Base-by-base conservation (phyloP, 1,140 invertebrate species). In the Holcopasites calliopsidis region DNA sequence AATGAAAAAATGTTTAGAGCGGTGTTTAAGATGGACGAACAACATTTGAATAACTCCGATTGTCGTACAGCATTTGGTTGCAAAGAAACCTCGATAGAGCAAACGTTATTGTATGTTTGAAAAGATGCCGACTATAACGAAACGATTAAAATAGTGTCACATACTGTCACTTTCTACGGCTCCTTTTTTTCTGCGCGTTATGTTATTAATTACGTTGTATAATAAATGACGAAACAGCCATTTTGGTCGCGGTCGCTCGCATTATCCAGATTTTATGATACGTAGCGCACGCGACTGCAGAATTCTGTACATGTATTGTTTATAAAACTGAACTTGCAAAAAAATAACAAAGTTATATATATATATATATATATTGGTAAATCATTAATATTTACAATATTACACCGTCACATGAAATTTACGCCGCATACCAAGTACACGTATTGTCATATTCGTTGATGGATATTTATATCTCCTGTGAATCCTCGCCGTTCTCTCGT, bases 21-120 rank as follows among this genome's bases (percentile, higher is more conserved):
- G 49, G 62, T 35, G 10, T 73, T n/a, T 13, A 66, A 73, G 61
- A 73, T 66, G 71, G 71, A 47, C 28, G 61, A 55, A 73, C 60
- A 23, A 33, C 38, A 49, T 54, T 49, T 42, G 21, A 71, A 21
- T 62, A 50, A 50, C 47, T 71, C n/a, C 50, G 64, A 72, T 64
- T 72, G 31, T 52, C 44, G n/a, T n/a, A 35, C 35, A 26, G 4
- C 13, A 40, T 71, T 71, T 33, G 50, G 6, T 50, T 23, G n/a
- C 10, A 23, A 38, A 47, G n/a, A n/a, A 33, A 49, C 38, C 40
- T 62, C 21, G 3, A 18, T 50, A 21, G 4, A 35, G 38, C 18
- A 21, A 31, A 38, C 44, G 31, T 62, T n/a, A 1, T 52, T 31
- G 31, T 23, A 31, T 13, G 31, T 40, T 42, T 26, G 18, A 28